Evolutionary conservation across 2,797 vertebrate genomes (phyloP).

Genomic region (Lutra lutra): DNA sequence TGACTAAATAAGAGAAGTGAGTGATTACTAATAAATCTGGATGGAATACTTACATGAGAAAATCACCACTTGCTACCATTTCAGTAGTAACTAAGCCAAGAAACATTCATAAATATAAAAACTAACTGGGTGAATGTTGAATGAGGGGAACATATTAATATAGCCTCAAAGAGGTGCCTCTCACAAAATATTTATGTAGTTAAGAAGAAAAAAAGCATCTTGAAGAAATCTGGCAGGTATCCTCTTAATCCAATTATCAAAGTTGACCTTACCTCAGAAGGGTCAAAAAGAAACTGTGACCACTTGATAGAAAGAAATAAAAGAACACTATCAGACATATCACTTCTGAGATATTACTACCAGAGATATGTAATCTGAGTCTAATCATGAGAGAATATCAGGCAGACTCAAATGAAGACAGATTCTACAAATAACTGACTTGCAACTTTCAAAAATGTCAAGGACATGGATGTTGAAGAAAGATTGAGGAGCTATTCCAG

Average conservation of each 20-base stretch:
- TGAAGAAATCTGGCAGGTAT: not conserved
- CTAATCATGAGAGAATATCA: not conserved
- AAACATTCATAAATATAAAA: slow-evolving; percentile 19
- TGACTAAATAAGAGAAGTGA: not conserved
- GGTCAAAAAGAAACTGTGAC: not conserved
- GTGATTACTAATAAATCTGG: not conserved
- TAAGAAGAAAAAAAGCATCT: not conserved
- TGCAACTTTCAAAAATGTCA: slow-evolving; percentile 11
- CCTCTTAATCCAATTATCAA: slow-evolving; percentile 23
- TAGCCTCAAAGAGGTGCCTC: slow-evolving; percentile 12
- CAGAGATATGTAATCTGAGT: not conserved
- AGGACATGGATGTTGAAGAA: not conserved
- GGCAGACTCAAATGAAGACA: not conserved
- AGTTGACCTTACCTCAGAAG: slow-evolving; percentile 38
- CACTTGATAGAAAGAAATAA: not conserved
- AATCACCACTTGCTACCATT: not conserved
- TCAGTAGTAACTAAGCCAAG: slow-evolving; percentile 34
- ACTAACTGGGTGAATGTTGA: slow-evolving; percentile 17
- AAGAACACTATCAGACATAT: not conserved
- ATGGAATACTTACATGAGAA: slow-evolving; percentile 19
- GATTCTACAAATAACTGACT: not conserved
- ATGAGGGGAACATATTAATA: not conserved
- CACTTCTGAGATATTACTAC: not conserved
- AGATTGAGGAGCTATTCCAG: not conserved
- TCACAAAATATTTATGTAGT: not conserved